Evolutionary conservation across 1,140 invertebrate species (phyloP), one percentile per base, ranked within the genome.

Genomic region (Drosophila malerkotliana): DNA sequence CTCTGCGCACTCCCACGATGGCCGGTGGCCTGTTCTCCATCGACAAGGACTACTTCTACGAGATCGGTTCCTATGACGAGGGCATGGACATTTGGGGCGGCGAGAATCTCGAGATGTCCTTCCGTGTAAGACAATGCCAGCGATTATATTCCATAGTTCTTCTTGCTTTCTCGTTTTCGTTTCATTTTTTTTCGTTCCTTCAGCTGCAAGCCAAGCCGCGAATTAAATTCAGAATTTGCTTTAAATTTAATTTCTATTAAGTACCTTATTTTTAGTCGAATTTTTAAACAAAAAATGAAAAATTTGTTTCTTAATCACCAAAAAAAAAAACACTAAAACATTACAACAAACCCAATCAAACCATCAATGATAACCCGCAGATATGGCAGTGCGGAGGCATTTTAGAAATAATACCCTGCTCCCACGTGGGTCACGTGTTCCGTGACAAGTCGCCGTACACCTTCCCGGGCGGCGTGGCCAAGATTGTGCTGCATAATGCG

Each of bases 81-180:
- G 98, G 98, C 77, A 99, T 99, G 98, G 98, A 99, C 91, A 99
- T 99, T 77, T 99, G 98, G 99, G 99, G 98, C 30, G 99, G 98
- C 61, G 98, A 99, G 93, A 99, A 99, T 93, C 94, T 99, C 34
- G 99, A 99, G 94, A 99, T 99, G 97, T 99, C 98, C 71, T 99
- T 99, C 92, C 94, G 98, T 95, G 98, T 99, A 95, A 95, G 93
- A 93, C 66, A 67, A 77, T 60, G 39, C 74, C 59, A 61, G 8
- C 61, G 24, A 12, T 12, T 32, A 60, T 47, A 41, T 39, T 48
- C 1, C 18, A 57, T 47, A 32, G 32, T 30, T 54, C 61, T 45
- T 45, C 49, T 32, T 56, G 39, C 76, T 79, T 69, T 62, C 48
- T 62, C 59, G 56, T 80, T 66, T 75, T 68, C 49, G 54, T 62